Evolutionary conservation across 2,113 vertebrate genomes (phyloP), one percentile per base, ranked within the genome.

Genomic region (Saccopteryx bilineata): DNA sequence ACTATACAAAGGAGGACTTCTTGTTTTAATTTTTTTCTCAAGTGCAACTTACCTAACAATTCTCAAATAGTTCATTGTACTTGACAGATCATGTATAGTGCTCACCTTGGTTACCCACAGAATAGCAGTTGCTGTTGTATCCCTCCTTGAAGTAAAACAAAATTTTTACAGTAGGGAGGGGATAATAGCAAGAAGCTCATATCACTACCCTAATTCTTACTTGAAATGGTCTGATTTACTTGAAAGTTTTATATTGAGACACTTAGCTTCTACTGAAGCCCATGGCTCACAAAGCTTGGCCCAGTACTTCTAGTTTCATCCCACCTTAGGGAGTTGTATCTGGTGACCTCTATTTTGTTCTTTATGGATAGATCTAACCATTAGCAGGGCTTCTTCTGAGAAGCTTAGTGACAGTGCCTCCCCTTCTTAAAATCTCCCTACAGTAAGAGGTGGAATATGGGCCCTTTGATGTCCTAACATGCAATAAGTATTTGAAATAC

Each of bases 1-100:
- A 74, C 50, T 52, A 76, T 7, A 26, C 15, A 65, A 82, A 82
- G 54, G 23, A 80, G 5, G 39, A 31, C 26, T 13, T 92, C 60
- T 58, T 88, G 75, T 80, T 88, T 31, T 76, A 39, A 24, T 4
- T 24, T 54, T 58, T 65, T 52, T 74, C 50, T n/a, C 24, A 87
- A 86, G 8, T 90, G 71, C 69, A 94, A 33, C 17, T 66, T 75
- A 94, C 39, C 61, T 13, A 85, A 52, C 19, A 81, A 48, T 95
- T 74, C 15, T 94, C 58, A 91, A 76, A 83, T n/a, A 65, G 26
- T 52, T 90, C 23, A 78, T 17, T 17, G 61, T 46, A 84, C 82
- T 10, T 86, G 65, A 74, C 18, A 86, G 24, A 61, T 33, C 86
- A 86, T 39, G 10, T n/a, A 65, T 15, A 76, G 28, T 63, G 18